Percentiles rank a stretch among this genome's conserved stretches.
These are phyloP conservation scores for Drosophila leonis DNA, from an alignment of 2,888 invertebrate species.

Conservation along the genomic window DNA sequence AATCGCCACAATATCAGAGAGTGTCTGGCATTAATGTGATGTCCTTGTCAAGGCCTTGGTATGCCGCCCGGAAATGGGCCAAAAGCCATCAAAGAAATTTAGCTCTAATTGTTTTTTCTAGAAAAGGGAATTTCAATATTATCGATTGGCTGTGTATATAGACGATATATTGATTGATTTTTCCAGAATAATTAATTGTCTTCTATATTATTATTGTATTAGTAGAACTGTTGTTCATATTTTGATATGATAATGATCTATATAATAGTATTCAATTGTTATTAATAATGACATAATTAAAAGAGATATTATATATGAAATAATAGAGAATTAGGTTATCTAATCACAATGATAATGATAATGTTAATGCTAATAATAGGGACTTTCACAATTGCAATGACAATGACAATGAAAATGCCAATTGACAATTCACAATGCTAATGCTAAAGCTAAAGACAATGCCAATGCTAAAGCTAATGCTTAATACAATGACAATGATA, in stretches of 20 bases:
- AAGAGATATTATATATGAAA: background rate
- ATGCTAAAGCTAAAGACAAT: background rate
- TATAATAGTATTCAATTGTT: background rate
- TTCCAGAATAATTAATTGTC: background rate
- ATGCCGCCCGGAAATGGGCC: slow-evolving; percentile 36
- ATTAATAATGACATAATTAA: background rate
- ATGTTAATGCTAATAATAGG: no score
- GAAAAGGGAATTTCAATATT: background rate
- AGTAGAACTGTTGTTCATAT: no score
- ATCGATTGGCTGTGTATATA: background rate
- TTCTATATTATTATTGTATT: background rate
- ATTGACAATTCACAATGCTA: background rate
- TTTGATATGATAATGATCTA: background rate
- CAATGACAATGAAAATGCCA: background rate
- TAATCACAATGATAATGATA: background rate
- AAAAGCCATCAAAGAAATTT: slow-evolving; percentile 4
- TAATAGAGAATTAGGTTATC: background rate
- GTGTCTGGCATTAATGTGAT: slow-evolving; percentile 7
- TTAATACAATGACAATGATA: background rate
- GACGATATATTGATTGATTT: background rate
- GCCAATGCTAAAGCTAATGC: background rate
- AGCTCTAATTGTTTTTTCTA: background rate
- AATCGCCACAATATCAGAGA: slow-evolving; percentile 24
- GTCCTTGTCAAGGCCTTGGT: slow-evolving; percentile 26
- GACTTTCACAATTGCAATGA: no score